These are phyloP conservation scores for Lucilia cuprina DNA, from an alignment of 1,140 invertebrate species.

Conservation along the genomic window DNA sequence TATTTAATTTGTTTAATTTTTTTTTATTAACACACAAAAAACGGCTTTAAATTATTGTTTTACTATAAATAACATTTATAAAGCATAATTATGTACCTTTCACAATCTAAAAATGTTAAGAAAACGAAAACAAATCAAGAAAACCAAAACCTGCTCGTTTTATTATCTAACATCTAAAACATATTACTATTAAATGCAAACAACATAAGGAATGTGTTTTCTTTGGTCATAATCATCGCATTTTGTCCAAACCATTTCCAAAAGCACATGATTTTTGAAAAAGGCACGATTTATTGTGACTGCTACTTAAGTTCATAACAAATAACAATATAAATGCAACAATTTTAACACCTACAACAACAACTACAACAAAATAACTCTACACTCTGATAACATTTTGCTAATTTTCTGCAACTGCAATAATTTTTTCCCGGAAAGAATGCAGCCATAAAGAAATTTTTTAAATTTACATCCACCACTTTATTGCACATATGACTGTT, in stretches of 20 bases:
- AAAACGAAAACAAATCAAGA: background rate
- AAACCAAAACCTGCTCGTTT: background rate
- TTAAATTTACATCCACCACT: slow-evolving; percentile 1
- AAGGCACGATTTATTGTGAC: background rate
- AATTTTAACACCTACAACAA: background rate
- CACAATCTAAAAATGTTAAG: background rate
- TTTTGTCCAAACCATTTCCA: background rate
- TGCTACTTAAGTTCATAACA: background rate
- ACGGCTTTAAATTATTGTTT: no score
- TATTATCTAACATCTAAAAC: background rate
- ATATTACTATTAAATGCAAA: no score
- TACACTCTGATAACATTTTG: background rate
- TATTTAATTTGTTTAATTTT: slow-evolving; percentile 3
- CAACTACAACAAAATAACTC: background rate
- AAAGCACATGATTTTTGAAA: background rate
- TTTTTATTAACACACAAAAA: no score
- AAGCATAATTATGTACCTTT: slow-evolving; percentile 29
- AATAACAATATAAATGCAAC: background rate
- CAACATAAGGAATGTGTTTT: background rate
- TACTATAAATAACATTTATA: slow-evolving; percentile 9
- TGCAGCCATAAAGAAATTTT: background rate
- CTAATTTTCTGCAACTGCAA: background rate
- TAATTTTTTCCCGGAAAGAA: background rate
- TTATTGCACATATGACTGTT: background rate
- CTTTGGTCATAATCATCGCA: background rate